Evolutionary conservation across 2,888 invertebrate species (phyloP), one percentile per base, ranked within the genome.

Genomic region (Plebejus anna): DNA sequence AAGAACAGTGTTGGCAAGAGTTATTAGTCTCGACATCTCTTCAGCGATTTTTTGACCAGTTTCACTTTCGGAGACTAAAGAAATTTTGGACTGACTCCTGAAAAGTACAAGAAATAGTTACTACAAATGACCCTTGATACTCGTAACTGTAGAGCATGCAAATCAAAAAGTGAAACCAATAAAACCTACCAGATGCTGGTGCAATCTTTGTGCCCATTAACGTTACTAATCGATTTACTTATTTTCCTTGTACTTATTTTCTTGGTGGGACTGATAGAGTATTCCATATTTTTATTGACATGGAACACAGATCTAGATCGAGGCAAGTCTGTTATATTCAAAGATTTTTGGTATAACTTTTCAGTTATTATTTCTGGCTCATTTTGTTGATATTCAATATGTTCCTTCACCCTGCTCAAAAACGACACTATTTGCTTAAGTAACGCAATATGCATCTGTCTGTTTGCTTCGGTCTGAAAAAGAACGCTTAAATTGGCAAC

Each of bases 361-460:
- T 82, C 79, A 1, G 84, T 81, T 75, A 81, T 82, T 1, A 83
- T 79, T 75, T 82, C 80, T 66, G 82, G 75, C 57, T 89, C 88
- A 42, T 82, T 83, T 75, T 84, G 88, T 80, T 90, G 89, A 77
- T 83, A 84, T 79, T 95, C 95, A 80, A 96, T 94, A 81, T 96
- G 96, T 80, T 95, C 95, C 83, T 96, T 96, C 4, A 96, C 95
- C 87, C 95, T 94, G 84, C 95, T 96, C 82, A 96, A 87, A 86
- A 96, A 96, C 78, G 95, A 94, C 70, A 96, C 95, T 80, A 96
- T 95, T 88, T 96, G 96, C 84, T 95, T 95, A 91, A 96, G 95
- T 83, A 96, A 94, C 51, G 96, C 96, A 86, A 95, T 95, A 87
- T 96, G 96, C 96, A 96, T 96, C 86, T 96, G 95, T 80, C 96